Percentiles rank a stretch among this genome's conserved stretches.
These are phyloP conservation scores for Coelinius sp. DNA, from an alignment of 2,888 invertebrate species.

Conservation along the genomic window DNA sequence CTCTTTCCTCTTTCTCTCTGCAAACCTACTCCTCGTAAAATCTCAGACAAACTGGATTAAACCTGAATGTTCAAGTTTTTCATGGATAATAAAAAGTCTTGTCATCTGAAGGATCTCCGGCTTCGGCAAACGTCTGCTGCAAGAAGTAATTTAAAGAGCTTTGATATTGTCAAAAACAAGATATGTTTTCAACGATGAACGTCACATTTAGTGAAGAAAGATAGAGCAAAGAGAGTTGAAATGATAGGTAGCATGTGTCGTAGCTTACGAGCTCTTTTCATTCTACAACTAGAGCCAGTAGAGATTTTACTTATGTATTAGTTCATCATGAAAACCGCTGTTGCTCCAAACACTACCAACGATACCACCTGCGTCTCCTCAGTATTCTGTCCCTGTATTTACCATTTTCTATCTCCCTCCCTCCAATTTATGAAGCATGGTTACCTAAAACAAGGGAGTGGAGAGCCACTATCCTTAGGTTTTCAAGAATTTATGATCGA, in stretches of 20 bases:
- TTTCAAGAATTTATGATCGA: constrained; percentile 60
- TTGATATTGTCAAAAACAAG: background rate
- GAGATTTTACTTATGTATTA: constrained; percentile 63
- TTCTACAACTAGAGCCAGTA: background rate
- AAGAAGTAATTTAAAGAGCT: too few relatives aligned
- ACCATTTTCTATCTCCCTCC: constrained; percentile 1
- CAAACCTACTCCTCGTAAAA: constrained; percentile 9
- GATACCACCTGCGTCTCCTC: constrained; percentile 58
- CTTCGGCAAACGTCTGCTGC: too few relatives aligned
- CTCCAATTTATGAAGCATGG: constrained; percentile 11
- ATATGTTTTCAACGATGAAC: background rate
- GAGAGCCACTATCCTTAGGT: constrained; percentile 29
- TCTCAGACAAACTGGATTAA: background rate
- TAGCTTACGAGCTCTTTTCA: constrained; percentile 51
- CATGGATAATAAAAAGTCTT: background rate
- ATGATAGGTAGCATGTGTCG: constrained; percentile 36
- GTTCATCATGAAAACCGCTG: constrained; percentile 62
- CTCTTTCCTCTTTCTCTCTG: background rate
- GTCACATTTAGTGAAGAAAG: background rate
- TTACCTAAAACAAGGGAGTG: background rate
- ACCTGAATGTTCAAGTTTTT: constrained; percentile 9
- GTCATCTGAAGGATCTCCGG: too few relatives aligned
- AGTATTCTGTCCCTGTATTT: constrained; percentile 21
- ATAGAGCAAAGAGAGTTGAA: background rate
- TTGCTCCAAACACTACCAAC: constrained; percentile 32